These are phyloP conservation scores for Dexiosoma caninum DNA, from an alignment of 2,888 invertebrate genomes.

Conservation along the genomic window DNA sequence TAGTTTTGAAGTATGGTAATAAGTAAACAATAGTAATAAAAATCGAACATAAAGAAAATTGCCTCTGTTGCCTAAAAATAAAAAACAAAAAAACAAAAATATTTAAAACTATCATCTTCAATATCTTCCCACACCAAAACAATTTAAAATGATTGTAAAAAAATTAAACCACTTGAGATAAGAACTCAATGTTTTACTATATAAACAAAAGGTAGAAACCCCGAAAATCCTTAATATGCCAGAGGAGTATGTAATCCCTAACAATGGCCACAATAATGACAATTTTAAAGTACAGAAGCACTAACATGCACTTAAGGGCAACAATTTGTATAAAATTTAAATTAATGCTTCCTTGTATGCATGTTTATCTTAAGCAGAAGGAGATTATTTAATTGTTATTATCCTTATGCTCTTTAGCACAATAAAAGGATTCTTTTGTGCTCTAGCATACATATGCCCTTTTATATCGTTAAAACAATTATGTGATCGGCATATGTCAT, in stretches of 20 bases:
- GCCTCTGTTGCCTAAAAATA: neutral
- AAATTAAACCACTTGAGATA: constrained; percentile 37
- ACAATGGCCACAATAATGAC: constrained; percentile 23
- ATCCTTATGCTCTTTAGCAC: constrained; percentile 31
- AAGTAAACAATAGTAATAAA: neutral
- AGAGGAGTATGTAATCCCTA: constrained; percentile 18
- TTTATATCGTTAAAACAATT: constrained; percentile 22
- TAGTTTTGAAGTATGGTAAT: neutral
- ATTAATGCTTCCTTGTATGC: constrained; percentile 22
- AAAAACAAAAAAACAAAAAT: no score
- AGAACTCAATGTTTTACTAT: neutral
- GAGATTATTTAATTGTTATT: constrained; percentile 52
- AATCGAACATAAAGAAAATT: neutral
- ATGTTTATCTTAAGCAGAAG: constrained; percentile 5
- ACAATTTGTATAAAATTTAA: constrained; percentile 48
- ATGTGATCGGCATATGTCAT: constrained; percentile 30
- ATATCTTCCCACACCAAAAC: neutral
- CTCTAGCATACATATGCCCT: constrained; percentile 44
- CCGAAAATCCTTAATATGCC: constrained; percentile 28
- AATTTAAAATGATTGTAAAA: neutral
- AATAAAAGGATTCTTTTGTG: constrained; percentile 29
- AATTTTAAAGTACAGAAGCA: neutral
- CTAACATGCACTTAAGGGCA: constrained; percentile 2
- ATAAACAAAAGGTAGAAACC: neutral
- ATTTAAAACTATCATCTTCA: no score